A percentile compares a stretch with the other conserved stretches of the same genome.
phyloP scores from a whole-genome alignment of 2,797 vertebrate genomes.

The Pitangus sulphuratus region DNA sequence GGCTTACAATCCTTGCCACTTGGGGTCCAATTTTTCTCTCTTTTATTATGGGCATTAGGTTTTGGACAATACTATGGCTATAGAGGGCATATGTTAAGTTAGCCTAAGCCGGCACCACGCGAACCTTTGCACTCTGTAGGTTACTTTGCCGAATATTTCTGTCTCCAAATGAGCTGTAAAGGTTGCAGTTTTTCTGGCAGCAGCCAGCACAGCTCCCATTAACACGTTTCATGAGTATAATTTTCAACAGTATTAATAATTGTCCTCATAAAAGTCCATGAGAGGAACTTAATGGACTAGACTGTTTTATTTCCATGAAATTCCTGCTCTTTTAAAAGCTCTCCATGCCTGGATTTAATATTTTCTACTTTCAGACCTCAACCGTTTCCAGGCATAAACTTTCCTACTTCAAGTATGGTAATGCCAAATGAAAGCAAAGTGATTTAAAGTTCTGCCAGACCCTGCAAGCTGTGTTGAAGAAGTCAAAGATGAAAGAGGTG shows the following conservation, averaged over 20 bases:
- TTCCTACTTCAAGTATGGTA: not conserved
- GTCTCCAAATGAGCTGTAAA: slow-evolving; percentile 48
- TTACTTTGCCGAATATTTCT: slow-evolving; percentile 27
- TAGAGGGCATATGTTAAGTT: slow-evolving; percentile 71
- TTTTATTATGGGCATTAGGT: slow-evolving; percentile 61
- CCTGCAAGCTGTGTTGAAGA: not conserved
- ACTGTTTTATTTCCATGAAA: slow-evolving; percentile 50
- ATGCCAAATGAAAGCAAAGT: not conserved
- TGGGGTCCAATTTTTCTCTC: slow-evolving; percentile 68
- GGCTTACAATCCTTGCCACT: slow-evolving; percentile 68
- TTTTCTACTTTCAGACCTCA: not conserved
- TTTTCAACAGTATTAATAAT: slow-evolving; percentile 62
- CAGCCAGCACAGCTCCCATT: slow-evolving; percentile 35
- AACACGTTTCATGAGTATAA: slow-evolving; percentile 21
- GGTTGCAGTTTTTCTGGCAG: slow-evolving; percentile 14
- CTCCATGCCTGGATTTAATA: slow-evolving; percentile 32
- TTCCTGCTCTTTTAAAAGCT: slow-evolving; percentile 44
- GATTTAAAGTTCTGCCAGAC: not conserved
- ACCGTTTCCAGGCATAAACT: slow-evolving; percentile 17
- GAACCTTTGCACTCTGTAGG: slow-evolving; percentile 52
- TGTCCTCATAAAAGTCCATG: slow-evolving; percentile 41
- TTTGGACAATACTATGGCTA: slow-evolving; percentile 62
- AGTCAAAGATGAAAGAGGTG: not conserved
- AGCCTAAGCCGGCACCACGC: slow-evolving; percentile 41
- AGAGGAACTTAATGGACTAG: slow-evolving; percentile 56